These are phyloP conservation scores for Pollenia labialis DNA, from an alignment of 2,888 invertebrate species.

Conservation along the genomic window DNA sequence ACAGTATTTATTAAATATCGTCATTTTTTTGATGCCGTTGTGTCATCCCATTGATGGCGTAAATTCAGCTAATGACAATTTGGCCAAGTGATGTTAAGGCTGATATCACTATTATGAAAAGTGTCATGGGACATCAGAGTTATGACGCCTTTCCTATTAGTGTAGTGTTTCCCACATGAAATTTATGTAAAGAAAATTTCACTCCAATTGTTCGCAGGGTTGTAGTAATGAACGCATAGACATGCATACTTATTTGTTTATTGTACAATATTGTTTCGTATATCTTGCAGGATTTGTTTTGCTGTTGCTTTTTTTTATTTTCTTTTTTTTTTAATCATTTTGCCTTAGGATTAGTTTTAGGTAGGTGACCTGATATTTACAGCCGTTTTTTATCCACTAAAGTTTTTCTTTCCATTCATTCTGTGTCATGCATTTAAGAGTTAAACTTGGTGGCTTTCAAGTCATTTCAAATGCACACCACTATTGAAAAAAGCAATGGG, in stretches of 20 bases:
- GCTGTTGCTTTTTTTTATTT: neutral
- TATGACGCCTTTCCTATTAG: no score
- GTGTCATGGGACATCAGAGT: no score
- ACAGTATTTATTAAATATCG: no score
- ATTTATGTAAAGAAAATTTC: no score
- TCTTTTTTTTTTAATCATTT: conserved; percentile 5
- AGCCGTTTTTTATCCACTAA: conserved; percentile 26
- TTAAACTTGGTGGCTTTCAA: conserved; percentile 72
- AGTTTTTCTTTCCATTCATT: conserved; percentile 1
- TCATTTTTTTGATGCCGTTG: no score
- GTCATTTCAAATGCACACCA: conserved; percentile 67
- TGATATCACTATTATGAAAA: no score
- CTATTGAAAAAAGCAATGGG: neutral
- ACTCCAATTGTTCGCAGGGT: no score
- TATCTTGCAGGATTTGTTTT: conserved; percentile 22
- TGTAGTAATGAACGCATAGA: neutral
- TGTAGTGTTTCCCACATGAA: no score
- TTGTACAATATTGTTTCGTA: conserved; percentile 45
- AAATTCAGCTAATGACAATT: no score
- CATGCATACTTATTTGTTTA: conserved; percentile 12
- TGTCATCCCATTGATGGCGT: no score
- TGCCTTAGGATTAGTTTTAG: conserved; percentile 51
- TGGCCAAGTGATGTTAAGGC: no score
- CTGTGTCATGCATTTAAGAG: conserved; percentile 69
- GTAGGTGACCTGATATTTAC: conserved; percentile 67